phyloP scores from a whole-genome alignment of 2,113 vertebrate species.

The Labeo rohita region DNA sequence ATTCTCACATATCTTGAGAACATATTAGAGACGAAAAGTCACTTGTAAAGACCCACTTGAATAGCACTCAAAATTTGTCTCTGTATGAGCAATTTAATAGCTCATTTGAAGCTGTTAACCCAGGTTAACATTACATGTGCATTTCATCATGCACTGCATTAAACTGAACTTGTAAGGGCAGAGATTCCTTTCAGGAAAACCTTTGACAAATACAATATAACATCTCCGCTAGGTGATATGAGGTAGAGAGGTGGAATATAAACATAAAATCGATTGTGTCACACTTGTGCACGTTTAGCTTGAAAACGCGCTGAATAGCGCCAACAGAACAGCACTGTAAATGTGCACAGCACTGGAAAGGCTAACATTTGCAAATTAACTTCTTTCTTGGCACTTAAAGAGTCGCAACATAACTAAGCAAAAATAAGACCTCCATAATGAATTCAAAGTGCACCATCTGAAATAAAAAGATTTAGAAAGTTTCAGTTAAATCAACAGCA shows the following conservation, averaged over 20 bases:
- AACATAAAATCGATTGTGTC: conserved; percentile 21
- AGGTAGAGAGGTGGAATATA: conserved; percentile 22
- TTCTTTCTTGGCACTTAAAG: background rate
- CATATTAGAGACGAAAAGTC: conserved; percentile 71
- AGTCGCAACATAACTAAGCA: background rate
- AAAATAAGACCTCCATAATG: conserved; percentile 15
- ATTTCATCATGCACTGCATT: conserved; percentile 67
- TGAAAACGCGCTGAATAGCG: background rate
- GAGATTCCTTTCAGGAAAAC: conserved; percentile 27
- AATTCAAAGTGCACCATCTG: conserved; percentile 1
- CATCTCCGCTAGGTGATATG: background rate
- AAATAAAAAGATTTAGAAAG: background rate
- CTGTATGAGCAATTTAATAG: conserved; percentile 71
- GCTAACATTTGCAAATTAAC: background rate
- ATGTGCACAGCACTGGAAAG: background rate
- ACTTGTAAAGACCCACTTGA: conserved; percentile 72
- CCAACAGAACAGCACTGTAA: background rate
- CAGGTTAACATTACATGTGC: conserved; percentile 71
- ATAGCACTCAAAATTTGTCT: conserved; percentile 71
- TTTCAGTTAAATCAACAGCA: background rate
- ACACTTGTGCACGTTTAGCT: background rate
- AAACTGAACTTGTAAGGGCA: conserved; percentile 50
- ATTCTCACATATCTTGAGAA: conserved; percentile 72
- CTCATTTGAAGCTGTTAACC: conserved; percentile 75
- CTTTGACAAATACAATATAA: conserved; percentile 27